Conservation (phyloP, 2,888 invertebrate species). For the Aethes cnicana region DNA sequence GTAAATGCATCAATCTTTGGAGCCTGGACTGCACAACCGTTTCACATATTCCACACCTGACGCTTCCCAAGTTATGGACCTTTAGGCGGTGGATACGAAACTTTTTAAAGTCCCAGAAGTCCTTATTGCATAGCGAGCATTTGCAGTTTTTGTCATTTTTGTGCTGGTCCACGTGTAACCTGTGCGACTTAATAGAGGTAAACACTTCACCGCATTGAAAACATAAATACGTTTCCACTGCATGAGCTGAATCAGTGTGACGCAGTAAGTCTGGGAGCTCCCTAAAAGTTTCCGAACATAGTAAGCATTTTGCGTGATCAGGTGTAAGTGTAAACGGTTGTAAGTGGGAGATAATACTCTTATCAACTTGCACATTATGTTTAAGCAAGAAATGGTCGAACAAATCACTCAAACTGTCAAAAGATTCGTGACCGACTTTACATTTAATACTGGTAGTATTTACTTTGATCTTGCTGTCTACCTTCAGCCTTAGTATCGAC, state of each 20-base stretch:
- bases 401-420: background rate
- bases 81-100: background rate
- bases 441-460: background rate
- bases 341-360: background rate
- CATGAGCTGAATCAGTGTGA: background rate
- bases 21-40: background rate
- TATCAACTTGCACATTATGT: background rate
- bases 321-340: background rate
- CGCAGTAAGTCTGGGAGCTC: background rate
- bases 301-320: background rate
- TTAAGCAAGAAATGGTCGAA: constrained; percentile 3
- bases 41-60: constrained; percentile 1
- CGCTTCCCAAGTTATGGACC: background rate
- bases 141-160: background rate
- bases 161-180: background rate
- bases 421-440: background rate
- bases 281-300: background rate
- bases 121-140: constrained; percentile 1
- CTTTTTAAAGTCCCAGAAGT: background rate
- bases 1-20: background rate
- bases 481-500: background rate
- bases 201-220: constrained; percentile 1
- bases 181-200: background rate
- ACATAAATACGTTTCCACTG: background rate
- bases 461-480: background rate